These are phyloP conservation scores for Semnornis frantzii DNA, from an alignment of 2,113 vertebrate genomes.

Conservation along the genomic window DNA sequence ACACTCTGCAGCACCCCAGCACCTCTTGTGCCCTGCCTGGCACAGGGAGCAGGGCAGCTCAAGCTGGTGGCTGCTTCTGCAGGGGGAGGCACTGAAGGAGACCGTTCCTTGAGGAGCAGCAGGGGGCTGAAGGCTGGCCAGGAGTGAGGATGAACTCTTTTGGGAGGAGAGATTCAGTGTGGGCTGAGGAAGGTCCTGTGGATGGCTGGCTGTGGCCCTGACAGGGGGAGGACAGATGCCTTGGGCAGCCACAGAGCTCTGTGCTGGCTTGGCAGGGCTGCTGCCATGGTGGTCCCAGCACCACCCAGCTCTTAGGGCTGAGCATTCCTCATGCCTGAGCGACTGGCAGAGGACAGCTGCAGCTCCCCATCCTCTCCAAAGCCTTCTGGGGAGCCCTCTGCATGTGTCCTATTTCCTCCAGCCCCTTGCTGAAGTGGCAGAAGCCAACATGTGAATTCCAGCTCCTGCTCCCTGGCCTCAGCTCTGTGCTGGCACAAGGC, in stretches of 20 bases:
- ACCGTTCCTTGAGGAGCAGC: background rate
- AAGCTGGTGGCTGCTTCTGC: background rate
- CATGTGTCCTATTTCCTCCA: background rate
- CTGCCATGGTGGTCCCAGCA: no score
- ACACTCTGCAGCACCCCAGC: background rate
- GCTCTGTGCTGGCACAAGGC: fast-evolving
- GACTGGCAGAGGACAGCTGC: background rate
- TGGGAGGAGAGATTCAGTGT: background rate
- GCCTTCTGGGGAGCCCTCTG: background rate
- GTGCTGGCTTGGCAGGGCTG: background rate
- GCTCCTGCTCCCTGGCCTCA: background rate
- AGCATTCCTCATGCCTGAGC: background rate
- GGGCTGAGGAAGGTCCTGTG: background rate
- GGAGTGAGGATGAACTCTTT: background rate
- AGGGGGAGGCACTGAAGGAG: background rate
- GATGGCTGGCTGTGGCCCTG: background rate
- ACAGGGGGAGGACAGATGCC: background rate
- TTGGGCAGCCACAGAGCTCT: background rate
- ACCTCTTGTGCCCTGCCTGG: background rate
- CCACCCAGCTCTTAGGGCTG: background rate
- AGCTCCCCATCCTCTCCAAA: background rate
- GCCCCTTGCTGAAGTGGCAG: background rate
- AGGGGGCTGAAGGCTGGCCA: background rate
- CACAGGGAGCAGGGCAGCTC: fast-evolving
- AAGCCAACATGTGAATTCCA: conserved; percentile 7